These are phyloP conservation scores for Nephila pilipes DNA, from an alignment of 1,140 invertebrate genomes.

Conservation along the genomic window DNA sequence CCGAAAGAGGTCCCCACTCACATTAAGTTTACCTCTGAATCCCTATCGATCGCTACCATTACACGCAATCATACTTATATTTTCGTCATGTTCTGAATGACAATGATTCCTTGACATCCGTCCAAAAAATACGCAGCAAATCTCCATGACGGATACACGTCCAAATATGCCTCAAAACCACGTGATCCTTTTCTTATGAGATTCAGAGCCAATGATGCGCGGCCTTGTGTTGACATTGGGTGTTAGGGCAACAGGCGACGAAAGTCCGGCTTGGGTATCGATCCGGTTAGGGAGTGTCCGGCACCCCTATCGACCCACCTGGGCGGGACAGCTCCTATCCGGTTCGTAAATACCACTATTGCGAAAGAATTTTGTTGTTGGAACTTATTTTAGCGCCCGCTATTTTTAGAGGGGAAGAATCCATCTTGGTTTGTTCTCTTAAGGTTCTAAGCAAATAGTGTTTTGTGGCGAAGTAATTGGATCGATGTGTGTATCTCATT, in stretches of 20 bases:
- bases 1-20: no score
- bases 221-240: slow-evolving; percentile 38
- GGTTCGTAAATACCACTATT: not conserved
- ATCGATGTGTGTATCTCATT: not conserved
- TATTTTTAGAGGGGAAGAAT: not conserved
- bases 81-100: not conserved
- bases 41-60: not conserved
- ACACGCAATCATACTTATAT: not conserved
- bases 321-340: not conserved
- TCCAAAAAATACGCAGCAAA: not conserved
- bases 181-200: not conserved
- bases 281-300: slow-evolving; percentile 34
- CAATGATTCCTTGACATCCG: no score
- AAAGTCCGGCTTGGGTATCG: not conserved
- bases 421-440: not conserved
- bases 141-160: not conserved
- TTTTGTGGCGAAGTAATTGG: not conserved
- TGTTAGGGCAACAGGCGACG: slow-evolving; percentile 44
- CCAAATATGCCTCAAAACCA: not conserved
- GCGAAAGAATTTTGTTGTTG: not conserved
- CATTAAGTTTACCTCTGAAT: no score
- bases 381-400: not conserved
- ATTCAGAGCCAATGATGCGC: not conserved
- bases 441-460: not conserved
- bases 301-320: slow-evolving; percentile 10